These are phyloP conservation scores for Tetragnatha montana DNA, from an alignment of 2,888 invertebrate genomes.

Conservation along the genomic window DNA sequence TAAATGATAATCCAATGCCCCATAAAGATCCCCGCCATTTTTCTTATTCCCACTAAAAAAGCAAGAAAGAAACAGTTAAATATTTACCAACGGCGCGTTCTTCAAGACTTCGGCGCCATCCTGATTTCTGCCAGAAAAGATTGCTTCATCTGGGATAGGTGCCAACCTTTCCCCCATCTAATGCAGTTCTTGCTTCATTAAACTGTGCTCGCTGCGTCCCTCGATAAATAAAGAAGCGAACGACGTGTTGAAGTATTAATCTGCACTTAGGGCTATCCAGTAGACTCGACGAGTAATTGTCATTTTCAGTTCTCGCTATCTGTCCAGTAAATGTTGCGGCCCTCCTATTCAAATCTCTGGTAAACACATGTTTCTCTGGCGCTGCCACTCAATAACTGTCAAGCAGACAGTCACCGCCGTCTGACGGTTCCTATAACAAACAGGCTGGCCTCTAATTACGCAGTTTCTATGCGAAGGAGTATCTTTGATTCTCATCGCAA, in stretches of 20 bases:
- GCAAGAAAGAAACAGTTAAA: conserved; percentile 45
- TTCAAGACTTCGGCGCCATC: conserved; percentile 39
- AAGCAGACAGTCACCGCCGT: conserved; percentile 20
- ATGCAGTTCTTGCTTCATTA: conserved; percentile 59
- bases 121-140: conserved; percentile 40
- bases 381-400: conserved; percentile 38
- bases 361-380: conserved; percentile 40
- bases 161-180: conserved; percentile 45
- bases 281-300: conserved; percentile 42
- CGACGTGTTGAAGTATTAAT: conserved; percentile 31
- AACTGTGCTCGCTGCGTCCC: background rate
- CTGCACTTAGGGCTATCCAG: conserved; percentile 40
- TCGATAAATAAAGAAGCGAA: conserved; percentile 42
- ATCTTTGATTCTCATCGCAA: conserved; percentile 13
- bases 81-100: conserved; percentile 45
- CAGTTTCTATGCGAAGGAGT: conserved; percentile 11
- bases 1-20: conserved; percentile 53
- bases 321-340: conserved; percentile 23
- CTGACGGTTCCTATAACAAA: conserved; percentile 9
- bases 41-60: conserved; percentile 8
- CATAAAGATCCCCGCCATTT: conserved; percentile 38
- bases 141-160: conserved; percentile 44
- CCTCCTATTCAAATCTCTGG: conserved; percentile 31
- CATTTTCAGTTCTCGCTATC: conserved; percentile 42
- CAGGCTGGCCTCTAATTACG: conserved; percentile 16